Conservation (phyloP, 2,797 vertebrate genomes). For the Borostomias antarcticus region DNA sequence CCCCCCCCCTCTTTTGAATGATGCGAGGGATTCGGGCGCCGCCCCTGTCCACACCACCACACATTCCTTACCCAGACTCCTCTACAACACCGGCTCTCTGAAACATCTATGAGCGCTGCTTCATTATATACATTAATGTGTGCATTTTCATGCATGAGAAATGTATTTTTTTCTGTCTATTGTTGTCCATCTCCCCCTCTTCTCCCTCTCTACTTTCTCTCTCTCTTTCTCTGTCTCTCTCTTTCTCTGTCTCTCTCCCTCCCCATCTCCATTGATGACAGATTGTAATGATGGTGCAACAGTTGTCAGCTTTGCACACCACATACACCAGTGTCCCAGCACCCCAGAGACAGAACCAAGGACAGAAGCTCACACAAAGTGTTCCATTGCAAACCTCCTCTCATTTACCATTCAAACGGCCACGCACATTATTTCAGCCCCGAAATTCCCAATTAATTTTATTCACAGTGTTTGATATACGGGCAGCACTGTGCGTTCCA, state of each 20-base stretch:
- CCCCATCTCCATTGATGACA: neutral
- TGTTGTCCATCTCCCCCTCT: neutral
- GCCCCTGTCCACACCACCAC: too few relatives aligned
- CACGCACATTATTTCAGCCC: conserved; percentile 59
- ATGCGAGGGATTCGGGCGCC: too few relatives aligned
- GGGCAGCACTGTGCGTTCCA: conserved; percentile 44
- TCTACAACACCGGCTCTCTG: too few relatives aligned
- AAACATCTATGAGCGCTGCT: neutral
- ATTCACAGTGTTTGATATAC: conserved; percentile 69
- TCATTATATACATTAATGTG: conserved; percentile 7
- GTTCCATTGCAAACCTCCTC: conserved; percentile 4
- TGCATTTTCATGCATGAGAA: conserved; percentile 24
- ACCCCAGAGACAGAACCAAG: neutral
- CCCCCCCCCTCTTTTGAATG: too few relatives aligned
- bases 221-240: neutral
- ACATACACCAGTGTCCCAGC: conserved; percentile 21
- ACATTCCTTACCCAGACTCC: too few relatives aligned
- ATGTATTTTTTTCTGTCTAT: neutral
- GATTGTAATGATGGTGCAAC: conserved; percentile 40
- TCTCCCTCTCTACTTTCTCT: neutral
- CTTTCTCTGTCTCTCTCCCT: neutral
- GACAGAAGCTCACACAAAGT: conserved; percentile 9
- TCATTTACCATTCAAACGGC: conserved; percentile 68
- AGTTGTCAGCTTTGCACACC: conserved; percentile 49
- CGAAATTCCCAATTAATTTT: conserved; percentile 71